Evolutionary conservation across 2,797 vertebrate species (phyloP).

Genomic region (Rhincodon typus): DNA sequence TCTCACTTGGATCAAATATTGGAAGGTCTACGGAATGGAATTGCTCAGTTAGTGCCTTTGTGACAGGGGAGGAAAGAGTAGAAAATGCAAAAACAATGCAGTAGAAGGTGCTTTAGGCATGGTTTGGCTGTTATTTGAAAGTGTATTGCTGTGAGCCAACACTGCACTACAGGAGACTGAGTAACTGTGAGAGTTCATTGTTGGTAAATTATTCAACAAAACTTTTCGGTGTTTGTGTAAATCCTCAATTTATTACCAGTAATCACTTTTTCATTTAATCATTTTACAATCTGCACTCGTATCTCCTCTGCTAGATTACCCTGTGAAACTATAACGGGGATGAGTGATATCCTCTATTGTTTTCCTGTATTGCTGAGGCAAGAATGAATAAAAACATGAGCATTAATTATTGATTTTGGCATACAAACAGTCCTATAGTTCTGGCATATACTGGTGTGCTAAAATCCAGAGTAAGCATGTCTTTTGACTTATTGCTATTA

Average conservation of each 20-base stretch:
- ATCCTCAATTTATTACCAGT: background rate
- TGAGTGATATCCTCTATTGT: background rate
- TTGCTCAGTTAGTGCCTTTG: background rate
- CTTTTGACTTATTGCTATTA: background rate
- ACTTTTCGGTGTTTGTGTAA: background rate
- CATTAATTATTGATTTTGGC: background rate
- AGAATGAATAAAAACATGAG: background rate
- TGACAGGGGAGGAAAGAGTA: background rate
- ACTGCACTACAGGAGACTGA: background rate
- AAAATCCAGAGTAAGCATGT: background rate
- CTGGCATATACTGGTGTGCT: background rate
- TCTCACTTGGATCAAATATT: background rate
- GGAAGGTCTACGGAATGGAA: background rate
- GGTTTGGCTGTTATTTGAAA: background rate
- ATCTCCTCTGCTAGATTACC: background rate
- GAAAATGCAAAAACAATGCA: background rate
- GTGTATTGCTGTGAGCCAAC: background rate
- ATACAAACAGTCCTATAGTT: background rate
- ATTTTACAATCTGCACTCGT: background rate
- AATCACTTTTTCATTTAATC: background rate
- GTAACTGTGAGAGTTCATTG: background rate
- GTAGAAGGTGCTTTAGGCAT: background rate
- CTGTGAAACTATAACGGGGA: background rate
- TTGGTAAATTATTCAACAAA: background rate
- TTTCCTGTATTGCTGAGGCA: background rate